phyloP scores from a whole-genome alignment of 2,888 invertebrate genomes.

The Habroteleia sp. region DNA sequence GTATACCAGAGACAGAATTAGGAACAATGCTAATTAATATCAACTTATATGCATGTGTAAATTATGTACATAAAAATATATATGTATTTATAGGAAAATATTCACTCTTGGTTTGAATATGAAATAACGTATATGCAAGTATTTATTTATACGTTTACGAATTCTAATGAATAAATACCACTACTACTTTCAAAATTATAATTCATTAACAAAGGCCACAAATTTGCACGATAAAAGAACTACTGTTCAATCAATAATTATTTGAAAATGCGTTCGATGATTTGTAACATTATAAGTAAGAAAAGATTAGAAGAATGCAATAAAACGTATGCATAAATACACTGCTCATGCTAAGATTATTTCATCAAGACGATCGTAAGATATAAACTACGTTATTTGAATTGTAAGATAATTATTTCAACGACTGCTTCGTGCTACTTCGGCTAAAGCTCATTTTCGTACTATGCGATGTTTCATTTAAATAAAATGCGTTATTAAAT shows the following conservation, averaged over 20 bases:
- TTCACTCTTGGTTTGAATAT: slow-evolving; percentile 40
- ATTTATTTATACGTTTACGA: slow-evolving; percentile 69
- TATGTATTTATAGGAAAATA: slow-evolving; percentile 66
- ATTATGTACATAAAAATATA: slow-evolving; percentile 66
- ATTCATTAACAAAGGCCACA: slow-evolving; percentile 4
- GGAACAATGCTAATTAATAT: slow-evolving; percentile 40
- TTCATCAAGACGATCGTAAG: slow-evolving; percentile 23
- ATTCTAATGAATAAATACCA: slow-evolving; percentile 44
- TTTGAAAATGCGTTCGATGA: slow-evolving; percentile 21
- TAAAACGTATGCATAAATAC: slow-evolving; percentile 58
- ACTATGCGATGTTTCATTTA: slow-evolving; percentile 84
- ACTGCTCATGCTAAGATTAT: slow-evolving; percentile 40
- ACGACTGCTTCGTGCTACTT: slow-evolving; percentile 67
- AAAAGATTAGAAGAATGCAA: slow-evolving; percentile 7
- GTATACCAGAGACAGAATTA: slow-evolving; percentile 47
- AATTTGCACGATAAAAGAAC: slow-evolving; percentile 26
- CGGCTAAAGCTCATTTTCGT: slow-evolving; percentile 82
- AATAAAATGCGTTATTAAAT: slow-evolving; percentile 55
- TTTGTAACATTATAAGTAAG: slow-evolving; percentile 16
- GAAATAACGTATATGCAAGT: slow-evolving; percentile 67
- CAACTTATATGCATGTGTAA: slow-evolving; percentile 66
- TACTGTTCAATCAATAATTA: slow-evolving; percentile 39
- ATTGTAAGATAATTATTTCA: slow-evolving; percentile 54
- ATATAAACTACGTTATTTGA: slow-evolving; percentile 38
- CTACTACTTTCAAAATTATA: slow-evolving; percentile 22